Evolutionary conservation across 2,113 vertebrate genomes (phyloP), one percentile per base, ranked within the genome.

Genomic region (Scartelaos histophorus): DNA sequence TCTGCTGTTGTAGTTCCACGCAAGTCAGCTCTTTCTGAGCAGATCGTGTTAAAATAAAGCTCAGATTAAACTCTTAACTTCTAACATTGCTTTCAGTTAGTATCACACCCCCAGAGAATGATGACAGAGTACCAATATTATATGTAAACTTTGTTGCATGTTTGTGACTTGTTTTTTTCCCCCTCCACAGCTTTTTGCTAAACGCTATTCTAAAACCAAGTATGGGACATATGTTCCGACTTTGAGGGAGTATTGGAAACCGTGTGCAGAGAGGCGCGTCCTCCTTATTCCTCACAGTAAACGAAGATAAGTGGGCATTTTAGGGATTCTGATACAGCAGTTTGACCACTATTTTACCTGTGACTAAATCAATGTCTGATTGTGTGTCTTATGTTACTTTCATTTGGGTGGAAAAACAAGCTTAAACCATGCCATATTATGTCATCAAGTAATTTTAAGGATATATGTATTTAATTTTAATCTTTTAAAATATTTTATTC

Each of bases 211-310:
- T 87, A 93, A 85, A 83, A 94, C 93, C 70, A 94, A 92, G 76
- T 91, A 92, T 0, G 88, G 93, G 86, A 94, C 93, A 0, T 94
- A 91, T 1, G 74, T 94, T 5, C 94, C 94, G 43, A 94, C 94
- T 1, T 86, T 94, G 64, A 87, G 88, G 58, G 94, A 94, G 75
- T 94, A 87, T 77, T 90, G 87, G 84, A 92, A 67, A 73, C 91
- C 91, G 1, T 17, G 70, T 0, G 45, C 69, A 80, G 57, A 69
- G 11, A 73, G 34, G 71, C 15, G 43, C 4, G 19, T 74, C 58
- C 0, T 76, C 2, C n/a, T 78, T 16, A 82, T 73, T 0, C n/a
- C 73, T 24, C 56, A 24, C 46, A 60, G 66, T 6, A 87, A 85
- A 74, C 38, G 3, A 60, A 83, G 88, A 81, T 83, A 75, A 86